Percentiles rank a stretch among this genome's conserved stretches.
Conservation (phyloP, 2,888 invertebrate genomes). For the Hylaea fasciaria region DNA sequence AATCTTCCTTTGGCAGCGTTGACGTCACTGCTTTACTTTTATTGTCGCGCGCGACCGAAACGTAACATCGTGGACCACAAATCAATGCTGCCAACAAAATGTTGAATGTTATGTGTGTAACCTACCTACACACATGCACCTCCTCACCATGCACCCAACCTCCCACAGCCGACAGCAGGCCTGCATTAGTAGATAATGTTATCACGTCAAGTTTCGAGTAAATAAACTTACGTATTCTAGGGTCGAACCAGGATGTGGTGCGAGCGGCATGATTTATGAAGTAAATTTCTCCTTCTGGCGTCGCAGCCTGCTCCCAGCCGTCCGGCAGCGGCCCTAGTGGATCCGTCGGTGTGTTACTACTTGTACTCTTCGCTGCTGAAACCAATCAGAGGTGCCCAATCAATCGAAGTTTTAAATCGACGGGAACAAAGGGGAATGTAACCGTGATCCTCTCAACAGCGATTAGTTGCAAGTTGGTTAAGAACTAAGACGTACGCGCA, state of each 20-base stretch:
- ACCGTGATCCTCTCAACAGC: conserved; percentile 77
- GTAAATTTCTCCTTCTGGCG: conserved; percentile 93
- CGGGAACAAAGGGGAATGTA: conserved; percentile 51
- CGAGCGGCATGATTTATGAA: conserved; percentile 96
- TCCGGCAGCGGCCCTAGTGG: conserved; percentile 92
- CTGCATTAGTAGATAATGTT: not conserved
- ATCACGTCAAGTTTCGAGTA: conserved; percentile 10
- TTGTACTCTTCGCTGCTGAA: conserved; percentile 85
- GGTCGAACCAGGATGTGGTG: conserved; percentile 99
- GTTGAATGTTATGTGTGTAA: too few relatives aligned
- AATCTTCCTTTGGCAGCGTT: too few relatives aligned
- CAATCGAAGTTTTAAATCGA: conserved; percentile 37
- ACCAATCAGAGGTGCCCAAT: conserved; percentile 71
- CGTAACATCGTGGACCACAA: too few relatives aligned
- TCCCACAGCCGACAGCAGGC: not conserved
- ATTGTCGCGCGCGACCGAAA: too few relatives aligned
- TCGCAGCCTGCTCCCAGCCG: conserved; percentile 95
- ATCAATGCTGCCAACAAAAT: too few relatives aligned
- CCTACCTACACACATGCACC: too few relatives aligned
- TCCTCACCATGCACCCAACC: not conserved
- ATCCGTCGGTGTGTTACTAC: conserved; percentile 81
- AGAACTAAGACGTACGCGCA: conserved; percentile 66
- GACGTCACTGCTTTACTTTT: too few relatives aligned
- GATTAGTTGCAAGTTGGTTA: conserved; percentile 77
- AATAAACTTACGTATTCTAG: conserved; percentile 95